Conservation (phyloP, 2,797 vertebrate species). For the Furcifer pardalis region DNA sequence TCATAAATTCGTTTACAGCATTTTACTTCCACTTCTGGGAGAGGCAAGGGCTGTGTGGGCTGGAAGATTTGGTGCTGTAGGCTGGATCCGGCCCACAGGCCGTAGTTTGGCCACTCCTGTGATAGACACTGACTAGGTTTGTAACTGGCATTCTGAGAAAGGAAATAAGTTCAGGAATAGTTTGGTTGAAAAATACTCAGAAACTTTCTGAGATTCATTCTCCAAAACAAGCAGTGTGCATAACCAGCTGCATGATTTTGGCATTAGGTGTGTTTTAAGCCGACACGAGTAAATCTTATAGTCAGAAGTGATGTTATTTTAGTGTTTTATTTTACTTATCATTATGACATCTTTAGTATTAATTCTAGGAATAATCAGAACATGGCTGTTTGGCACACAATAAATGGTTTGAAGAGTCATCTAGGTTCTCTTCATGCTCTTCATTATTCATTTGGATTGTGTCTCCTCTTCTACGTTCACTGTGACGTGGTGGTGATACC, state of each 20-base stretch:
- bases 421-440: not conserved
- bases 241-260: not conserved
- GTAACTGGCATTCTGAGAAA: constrained; percentile 24
- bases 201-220: not conserved
- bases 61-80: no score
- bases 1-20: no score
- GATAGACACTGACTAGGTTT: constrained; percentile 25
- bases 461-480: not conserved
- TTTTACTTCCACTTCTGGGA: no score
- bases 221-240: not conserved
- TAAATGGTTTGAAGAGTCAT: not conserved
- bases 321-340: not conserved
- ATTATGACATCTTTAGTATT: not conserved
- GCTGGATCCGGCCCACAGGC: no score
- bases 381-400: not conserved
- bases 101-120: no score
- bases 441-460: not conserved
- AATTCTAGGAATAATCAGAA: not conserved
- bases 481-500: not conserved
- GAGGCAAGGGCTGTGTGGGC: no score
- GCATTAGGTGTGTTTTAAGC: not conserved
- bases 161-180: constrained; percentile 13
- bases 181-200: not conserved
- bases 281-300: not conserved
- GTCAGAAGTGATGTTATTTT: no score